Conservation (phyloP, 2,888 invertebrate species). For the Nymphalis c-album region DNA sequence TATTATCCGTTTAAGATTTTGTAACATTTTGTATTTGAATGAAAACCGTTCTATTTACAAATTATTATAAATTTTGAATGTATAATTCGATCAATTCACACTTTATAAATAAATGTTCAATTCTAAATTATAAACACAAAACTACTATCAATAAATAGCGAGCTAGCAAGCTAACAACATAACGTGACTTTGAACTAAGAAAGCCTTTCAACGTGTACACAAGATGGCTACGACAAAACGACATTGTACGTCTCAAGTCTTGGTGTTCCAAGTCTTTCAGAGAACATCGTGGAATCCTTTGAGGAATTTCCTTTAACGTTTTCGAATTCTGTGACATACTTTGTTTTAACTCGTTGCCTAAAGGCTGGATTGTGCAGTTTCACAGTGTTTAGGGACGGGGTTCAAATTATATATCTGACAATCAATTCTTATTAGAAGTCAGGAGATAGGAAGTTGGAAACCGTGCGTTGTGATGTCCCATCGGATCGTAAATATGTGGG, state of each 20-base stretch:
- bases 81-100: not conserved
- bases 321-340: not conserved
- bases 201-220: conserved; percentile 33
- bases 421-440: no score
- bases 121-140: conserved; percentile 5
- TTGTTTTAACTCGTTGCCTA: not conserved
- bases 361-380: not conserved
- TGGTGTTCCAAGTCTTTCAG: conserved; percentile 21
- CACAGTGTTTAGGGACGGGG: not conserved
- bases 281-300: conserved; percentile 13
- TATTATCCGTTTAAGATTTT: no score
- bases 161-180: conserved; percentile 16
- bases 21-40: no score
- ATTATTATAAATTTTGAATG: no score
- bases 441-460: no score
- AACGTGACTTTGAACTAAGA: conserved; percentile 27
- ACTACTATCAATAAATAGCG: conserved; percentile 30
- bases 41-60: no score
- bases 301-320: conserved; percentile 9
- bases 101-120: not conserved
- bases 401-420: no score
- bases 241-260: conserved; percentile 30
- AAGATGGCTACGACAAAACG: conserved; percentile 30
- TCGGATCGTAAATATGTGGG: no score
- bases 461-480: no score